phyloP scores from a whole-genome alignment of 2,888 invertebrate species.

The Tetragonisca angustula region DNA sequence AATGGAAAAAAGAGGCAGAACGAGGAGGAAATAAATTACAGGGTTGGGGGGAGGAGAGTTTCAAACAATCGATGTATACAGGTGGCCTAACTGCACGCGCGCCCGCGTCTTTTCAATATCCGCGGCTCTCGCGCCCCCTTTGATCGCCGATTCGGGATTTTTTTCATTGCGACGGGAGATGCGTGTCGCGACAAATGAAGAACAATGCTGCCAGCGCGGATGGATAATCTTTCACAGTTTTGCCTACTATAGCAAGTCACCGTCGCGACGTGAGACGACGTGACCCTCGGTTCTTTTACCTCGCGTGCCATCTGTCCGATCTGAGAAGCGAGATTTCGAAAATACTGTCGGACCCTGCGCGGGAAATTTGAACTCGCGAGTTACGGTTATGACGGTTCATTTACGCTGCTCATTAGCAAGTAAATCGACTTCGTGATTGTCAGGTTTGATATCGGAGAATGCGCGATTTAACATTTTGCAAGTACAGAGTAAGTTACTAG shows the following conservation, averaged over 20 bases:
- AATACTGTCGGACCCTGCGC: no score
- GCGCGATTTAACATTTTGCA: no score
- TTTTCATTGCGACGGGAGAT: constrained; percentile 30
- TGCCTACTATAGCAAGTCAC: constrained; percentile 73
- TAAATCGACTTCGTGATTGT: no score
- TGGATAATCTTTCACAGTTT: constrained; percentile 78
- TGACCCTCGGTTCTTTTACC: constrained; percentile 57
- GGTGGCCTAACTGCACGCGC: constrained; percentile 2
- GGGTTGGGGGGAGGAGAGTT: constrained; percentile 6
- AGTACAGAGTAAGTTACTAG: no score
- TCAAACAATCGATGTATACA: constrained; percentile 31
- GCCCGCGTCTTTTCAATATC: constrained; percentile 38
- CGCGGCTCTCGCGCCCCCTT: background rate
- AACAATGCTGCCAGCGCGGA: constrained; percentile 68
- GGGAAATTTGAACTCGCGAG: no score
- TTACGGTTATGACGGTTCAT: no score
- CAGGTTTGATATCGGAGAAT: no score
- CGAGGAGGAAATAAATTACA: constrained; percentile 36
- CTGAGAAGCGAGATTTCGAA: background rate
- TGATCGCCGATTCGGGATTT: constrained; percentile 9
- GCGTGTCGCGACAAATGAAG: constrained; percentile 66
- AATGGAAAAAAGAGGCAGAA: background rate
- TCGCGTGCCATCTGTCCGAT: constrained; percentile 42
- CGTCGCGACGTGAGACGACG: constrained; percentile 50
- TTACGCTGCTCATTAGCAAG: no score